Percentiles rank a stretch among this genome's conserved stretches.
Evolutionary conservation across 1,140 invertebrate species (phyloP).

Genomic region (Chrysomallon squamiferum): DNA sequence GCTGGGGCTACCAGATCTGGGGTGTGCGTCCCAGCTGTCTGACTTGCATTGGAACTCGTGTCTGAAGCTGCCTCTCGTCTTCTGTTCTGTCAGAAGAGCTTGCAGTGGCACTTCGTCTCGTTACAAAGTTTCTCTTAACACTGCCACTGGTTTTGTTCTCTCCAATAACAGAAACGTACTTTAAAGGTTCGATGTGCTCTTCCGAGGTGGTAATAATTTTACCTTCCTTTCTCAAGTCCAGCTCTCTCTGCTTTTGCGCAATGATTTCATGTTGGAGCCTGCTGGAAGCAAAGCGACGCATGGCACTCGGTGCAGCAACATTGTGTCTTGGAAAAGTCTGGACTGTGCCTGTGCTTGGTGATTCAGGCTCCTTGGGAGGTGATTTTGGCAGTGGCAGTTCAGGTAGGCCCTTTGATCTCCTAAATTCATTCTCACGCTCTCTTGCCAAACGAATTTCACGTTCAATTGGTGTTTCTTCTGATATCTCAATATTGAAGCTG

Average conservation of each 20-base stretch:
- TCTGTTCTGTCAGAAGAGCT: background rate
- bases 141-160: slow-evolving; percentile 26
- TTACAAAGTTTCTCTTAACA: slow-evolving; percentile 53
- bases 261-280: slow-evolving; percentile 51
- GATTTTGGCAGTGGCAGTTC: slow-evolving; percentile 23
- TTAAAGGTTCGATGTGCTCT: slow-evolving; percentile 49
- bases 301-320: slow-evolving; percentile 14
- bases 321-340: background rate
- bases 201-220: slow-evolving; percentile 54
- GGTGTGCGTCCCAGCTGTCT: too few species aligned
- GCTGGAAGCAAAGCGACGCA: slow-evolving; percentile 43
- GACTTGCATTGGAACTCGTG: background rate
- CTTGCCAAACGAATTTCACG: slow-evolving; percentile 67
- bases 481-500: slow-evolving; percentile 8
- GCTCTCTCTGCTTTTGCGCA: slow-evolving; percentile 45
- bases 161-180: slow-evolving; percentile 43
- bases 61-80: slow-evolving; percentile 9
- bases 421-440: slow-evolving; percentile 68
- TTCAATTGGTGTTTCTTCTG: slow-evolving; percentile 68
- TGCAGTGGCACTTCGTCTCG: slow-evolving; percentile 4
- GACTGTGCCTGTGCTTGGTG: background rate
- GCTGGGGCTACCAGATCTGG: too few species aligned
- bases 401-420: slow-evolving; percentile 52
- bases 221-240: slow-evolving; percentile 43
- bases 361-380: slow-evolving; percentile 11